These are phyloP conservation scores for Andrena camellia DNA, from an alignment of 2,888 invertebrate genomes.

Conservation along the genomic window DNA sequence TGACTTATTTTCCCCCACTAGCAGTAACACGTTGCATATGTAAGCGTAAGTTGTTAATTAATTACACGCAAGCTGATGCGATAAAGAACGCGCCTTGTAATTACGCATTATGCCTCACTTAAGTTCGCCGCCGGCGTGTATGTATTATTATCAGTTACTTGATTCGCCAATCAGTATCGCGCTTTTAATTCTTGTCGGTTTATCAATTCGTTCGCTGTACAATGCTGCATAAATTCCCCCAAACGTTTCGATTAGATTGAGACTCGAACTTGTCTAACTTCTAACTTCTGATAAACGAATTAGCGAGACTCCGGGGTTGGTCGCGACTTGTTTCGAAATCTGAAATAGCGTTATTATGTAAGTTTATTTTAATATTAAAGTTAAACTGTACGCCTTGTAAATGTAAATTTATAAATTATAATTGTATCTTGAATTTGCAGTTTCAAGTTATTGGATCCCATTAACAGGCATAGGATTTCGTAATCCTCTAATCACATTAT, in stretches of 20 bases:
- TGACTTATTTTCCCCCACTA: conserved; percentile 73
- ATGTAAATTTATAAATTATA: conserved; percentile 84
- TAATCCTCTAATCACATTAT: conserved; percentile 17
- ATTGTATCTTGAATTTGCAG: conserved; percentile 80
- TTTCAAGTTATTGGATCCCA: conserved; percentile 61
- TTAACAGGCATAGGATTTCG: conserved; percentile 37
- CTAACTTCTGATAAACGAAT: conserved; percentile 63
- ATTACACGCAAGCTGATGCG: conserved; percentile 65
- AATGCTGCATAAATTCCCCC: conserved; percentile 54
- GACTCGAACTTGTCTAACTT: conserved; percentile 56
- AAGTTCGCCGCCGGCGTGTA: conserved; percentile 64
- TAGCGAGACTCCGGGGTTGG: conserved; percentile 67
- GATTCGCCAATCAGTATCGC: conserved; percentile 37
- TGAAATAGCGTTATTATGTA: conserved; percentile 80
- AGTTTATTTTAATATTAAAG: conserved; percentile 84
- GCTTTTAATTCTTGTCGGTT: conserved; percentile 61
- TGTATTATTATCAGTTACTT: conserved; percentile 49
- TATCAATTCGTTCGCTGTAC: conserved; percentile 64
- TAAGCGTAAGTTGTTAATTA: conserved; percentile 77
- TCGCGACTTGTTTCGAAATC: conserved; percentile 74
- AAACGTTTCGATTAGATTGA: conserved; percentile 60
- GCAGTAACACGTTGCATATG: conserved; percentile 70
- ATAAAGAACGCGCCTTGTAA: conserved; percentile 73
- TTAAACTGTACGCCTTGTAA: conserved; percentile 82
- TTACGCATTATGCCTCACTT: conserved; percentile 71